These are phyloP conservation scores for Acanthurus tractus DNA, from an alignment of 2,797 vertebrate species.

Conservation along the genomic window DNA sequence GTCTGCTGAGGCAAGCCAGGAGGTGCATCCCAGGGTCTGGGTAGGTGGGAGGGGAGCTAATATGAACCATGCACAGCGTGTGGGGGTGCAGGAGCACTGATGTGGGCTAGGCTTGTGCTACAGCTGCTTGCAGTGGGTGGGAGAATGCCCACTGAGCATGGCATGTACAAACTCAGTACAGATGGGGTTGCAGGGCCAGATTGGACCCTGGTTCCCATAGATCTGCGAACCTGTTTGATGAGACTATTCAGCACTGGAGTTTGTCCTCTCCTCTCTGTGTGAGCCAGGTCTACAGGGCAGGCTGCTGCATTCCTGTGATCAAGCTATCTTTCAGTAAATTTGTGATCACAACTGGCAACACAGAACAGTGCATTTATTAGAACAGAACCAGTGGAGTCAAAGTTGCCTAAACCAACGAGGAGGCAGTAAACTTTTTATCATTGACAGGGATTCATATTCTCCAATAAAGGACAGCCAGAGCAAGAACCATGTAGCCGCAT, in stretches of 20 bases:
- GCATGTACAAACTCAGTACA: slow-evolving; percentile 77
- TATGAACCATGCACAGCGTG: slow-evolving; percentile 75
- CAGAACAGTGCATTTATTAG: slow-evolving; percentile 15
- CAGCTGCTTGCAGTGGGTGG: slow-evolving; percentile 79
- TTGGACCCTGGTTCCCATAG: slow-evolving; percentile 57
- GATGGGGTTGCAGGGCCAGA: slow-evolving; percentile 56
- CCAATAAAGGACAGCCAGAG: slow-evolving; percentile 33
- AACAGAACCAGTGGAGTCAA: slow-evolving; percentile 1
- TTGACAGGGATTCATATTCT: slow-evolving; percentile 25
- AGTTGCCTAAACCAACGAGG: slow-evolving; percentile 1
- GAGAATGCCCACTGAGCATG: slow-evolving; percentile 77
- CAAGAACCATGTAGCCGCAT: slow-evolving; percentile 35
- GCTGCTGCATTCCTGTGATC: slow-evolving; percentile 40
- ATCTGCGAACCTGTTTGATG: slow-evolving; percentile 58
- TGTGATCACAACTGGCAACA: slow-evolving; percentile 35
- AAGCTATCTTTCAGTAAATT: slow-evolving; percentile 48
- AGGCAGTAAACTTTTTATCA: slow-evolving; percentile 13
- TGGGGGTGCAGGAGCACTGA: slow-evolving; percentile 66
- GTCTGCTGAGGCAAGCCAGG: slow-evolving; percentile 66
- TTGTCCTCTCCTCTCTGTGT: slow-evolving; percentile 31
- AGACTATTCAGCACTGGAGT: slow-evolving; percentile 33
- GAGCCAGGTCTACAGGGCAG: slow-evolving; percentile 6
- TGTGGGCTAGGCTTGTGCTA: slow-evolving; percentile 73
- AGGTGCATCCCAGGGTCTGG: slow-evolving; percentile 54
- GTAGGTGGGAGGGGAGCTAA: slow-evolving; percentile 74